A percentile compares a stretch with the other conserved stretches of the same genome.
phyloP scores from a whole-genome alignment of 2,797 vertebrate genomes.

The Lindbergichthys nudifrons region DNA sequence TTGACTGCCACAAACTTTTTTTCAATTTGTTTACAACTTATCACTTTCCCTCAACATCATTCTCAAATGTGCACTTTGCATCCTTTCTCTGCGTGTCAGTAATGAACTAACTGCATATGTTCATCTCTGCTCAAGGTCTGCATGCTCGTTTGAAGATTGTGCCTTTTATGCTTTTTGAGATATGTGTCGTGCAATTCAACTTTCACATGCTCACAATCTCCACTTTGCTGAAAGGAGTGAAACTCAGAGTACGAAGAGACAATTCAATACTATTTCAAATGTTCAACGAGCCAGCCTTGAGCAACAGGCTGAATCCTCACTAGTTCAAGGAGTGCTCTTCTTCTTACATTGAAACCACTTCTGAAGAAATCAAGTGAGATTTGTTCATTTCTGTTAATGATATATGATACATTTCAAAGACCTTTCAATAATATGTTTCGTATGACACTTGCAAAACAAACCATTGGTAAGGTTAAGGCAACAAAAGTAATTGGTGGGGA shows the following conservation, averaged over 20 bases:
- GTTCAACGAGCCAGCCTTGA: neutral
- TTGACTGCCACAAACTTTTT: neutral
- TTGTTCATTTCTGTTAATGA: no score
- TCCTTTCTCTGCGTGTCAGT: neutral
- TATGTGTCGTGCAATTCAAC: neutral
- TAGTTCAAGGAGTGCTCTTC: neutral
- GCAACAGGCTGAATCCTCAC: neutral
- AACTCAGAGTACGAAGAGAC: neutral
- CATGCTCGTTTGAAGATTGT: conserved; percentile 12
- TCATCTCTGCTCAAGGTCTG: conserved; percentile 4
- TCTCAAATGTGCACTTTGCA: conserved; percentile 6
- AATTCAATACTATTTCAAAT: neutral
- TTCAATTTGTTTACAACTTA: conserved; percentile 34
- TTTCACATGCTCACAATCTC: neutral
- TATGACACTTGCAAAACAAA: no score
- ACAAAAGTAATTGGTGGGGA: no score
- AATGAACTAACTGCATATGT: conserved; percentile 13
- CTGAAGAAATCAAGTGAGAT: no score
- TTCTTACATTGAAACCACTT: neutral
- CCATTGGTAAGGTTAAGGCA: no score
- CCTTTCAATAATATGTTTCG: no score
- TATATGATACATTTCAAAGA: no score
- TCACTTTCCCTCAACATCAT: conserved; percentile 27
- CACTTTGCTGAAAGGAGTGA: neutral
- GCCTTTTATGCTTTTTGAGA: neutral